A percentile compares a stretch with the other conserved stretches of the same genome.
These are phyloP conservation scores for Xenopus borealis DNA, from an alignment of 2,113 vertebrate genomes.

Conservation along the genomic window DNA sequence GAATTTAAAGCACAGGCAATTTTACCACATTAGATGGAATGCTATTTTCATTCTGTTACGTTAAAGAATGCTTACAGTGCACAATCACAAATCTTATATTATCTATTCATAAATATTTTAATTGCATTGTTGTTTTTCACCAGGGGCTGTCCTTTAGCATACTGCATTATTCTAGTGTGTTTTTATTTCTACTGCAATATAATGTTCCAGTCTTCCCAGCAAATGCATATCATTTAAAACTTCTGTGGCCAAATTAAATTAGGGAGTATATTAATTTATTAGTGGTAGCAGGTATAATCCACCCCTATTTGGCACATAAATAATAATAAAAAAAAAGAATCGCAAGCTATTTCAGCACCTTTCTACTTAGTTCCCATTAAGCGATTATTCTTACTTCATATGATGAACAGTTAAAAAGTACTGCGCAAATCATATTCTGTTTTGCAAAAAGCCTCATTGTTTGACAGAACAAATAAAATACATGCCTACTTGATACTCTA, in stretches of 20 bases:
- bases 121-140: constrained; percentile 18
- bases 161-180: constrained; percentile 3
- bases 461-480: constrained; percentile 56
- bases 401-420: constrained; percentile 58
- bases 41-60: not conserved
- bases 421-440: constrained; percentile 51
- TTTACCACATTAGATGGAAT: not conserved
- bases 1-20: not conserved
- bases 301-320: not conserved
- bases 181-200: not conserved
- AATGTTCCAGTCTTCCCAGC: constrained; percentile 7
- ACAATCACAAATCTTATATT: constrained; percentile 14
- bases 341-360: not conserved
- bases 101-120: constrained; percentile 41
- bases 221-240: constrained; percentile 3
- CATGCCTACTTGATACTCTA: constrained; percentile 38
- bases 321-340: constrained; percentile 4
- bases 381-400: constrained; percentile 56
- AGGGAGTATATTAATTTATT: constrained; percentile 3
- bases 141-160: constrained; percentile 15
- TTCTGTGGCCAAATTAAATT: constrained; percentile 16
- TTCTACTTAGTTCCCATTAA: constrained; percentile 54
- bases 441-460: constrained; percentile 57
- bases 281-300: not conserved
- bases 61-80: constrained; percentile 11